phyloP scores from a whole-genome alignment of 2,888 invertebrate species.

The Drosophila suboccidentalis region DNA sequence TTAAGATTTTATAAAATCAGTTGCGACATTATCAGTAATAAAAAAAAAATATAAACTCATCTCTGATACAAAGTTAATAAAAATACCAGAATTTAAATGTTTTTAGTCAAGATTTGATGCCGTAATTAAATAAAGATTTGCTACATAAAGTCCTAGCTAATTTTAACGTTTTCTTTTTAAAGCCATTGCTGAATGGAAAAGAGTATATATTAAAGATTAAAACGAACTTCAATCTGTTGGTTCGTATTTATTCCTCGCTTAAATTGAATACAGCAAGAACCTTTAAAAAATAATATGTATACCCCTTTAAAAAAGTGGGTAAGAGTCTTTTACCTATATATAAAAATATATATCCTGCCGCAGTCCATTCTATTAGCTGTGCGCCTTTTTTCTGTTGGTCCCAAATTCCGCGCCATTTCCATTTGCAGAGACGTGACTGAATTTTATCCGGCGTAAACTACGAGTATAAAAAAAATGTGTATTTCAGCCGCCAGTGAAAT shows the following conservation, averaged over 20 bases:
- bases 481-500: constrained; percentile 35
- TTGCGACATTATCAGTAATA: no score
- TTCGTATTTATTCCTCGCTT: background rate
- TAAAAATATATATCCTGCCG: constrained; percentile 14
- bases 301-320: background rate
- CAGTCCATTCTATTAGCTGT: constrained; percentile 29
- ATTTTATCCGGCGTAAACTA: constrained; percentile 23
- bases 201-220: no score
- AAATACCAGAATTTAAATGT: no score
- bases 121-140: no score
- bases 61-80: no score
- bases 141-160: no score
- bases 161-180: no score
- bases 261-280: background rate
- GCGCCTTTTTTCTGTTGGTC: constrained; percentile 37
- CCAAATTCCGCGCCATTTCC: constrained; percentile 60
- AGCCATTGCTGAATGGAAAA: no score
- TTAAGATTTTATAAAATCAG: no score
- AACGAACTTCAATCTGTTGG: no score
- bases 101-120: no score
- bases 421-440: constrained; percentile 64
- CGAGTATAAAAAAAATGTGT: constrained; percentile 58
- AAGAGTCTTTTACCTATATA: constrained; percentile 34
- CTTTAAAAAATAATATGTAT: background rate
- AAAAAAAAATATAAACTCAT: no score